A percentile compares a stretch with the other conserved stretches of the same genome.
Evolutionary conservation across 2,888 invertebrate species (phyloP).

Genomic region (Lordiphosa andalusiaca): DNA sequence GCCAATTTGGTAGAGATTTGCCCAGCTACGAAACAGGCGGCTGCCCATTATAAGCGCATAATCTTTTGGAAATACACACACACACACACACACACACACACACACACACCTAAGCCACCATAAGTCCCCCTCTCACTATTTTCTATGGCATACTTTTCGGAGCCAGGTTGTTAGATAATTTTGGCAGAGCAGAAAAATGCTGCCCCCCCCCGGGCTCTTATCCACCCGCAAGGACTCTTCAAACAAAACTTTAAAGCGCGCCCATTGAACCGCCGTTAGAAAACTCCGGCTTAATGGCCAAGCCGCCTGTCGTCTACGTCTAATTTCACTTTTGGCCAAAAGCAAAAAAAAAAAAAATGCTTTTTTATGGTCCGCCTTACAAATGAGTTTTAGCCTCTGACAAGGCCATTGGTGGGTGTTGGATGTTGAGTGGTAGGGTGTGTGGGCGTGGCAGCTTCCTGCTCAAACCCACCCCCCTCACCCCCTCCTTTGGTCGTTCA

Average conservation of each 20-base stretch:
- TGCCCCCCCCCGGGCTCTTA: neutral
- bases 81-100: conserved; percentile 22
- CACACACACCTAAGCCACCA: conserved; percentile 35
- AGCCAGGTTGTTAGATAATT: conserved; percentile 60
- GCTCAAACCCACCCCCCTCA: neutral
- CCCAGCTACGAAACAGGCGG: conserved; percentile 59
- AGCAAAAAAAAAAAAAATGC: conserved; percentile 25
- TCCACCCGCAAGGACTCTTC: neutral
- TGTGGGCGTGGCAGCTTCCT: conserved; percentile 23
- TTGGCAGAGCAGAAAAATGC: conserved; percentile 34
- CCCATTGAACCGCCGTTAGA: conserved; percentile 26
- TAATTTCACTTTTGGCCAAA: conserved; percentile 47
- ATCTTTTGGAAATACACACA: conserved; percentile 62
- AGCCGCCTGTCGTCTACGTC: conserved; percentile 17
- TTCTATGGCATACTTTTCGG: conserved; percentile 17
- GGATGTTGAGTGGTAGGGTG: conserved; percentile 18
- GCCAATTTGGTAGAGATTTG: conserved; percentile 73
- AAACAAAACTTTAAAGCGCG: conserved; percentile 1
- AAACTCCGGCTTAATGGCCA: conserved; percentile 17
- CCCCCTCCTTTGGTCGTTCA: conserved; percentile 57
- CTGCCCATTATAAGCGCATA: conserved; percentile 68
- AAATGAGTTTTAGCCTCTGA: conserved; percentile 61
- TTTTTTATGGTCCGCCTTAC: conserved; percentile 62
- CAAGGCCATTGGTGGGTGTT: conserved; percentile 43
- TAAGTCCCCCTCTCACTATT: conserved; percentile 30